A percentile compares a stretch with the other conserved stretches of the same genome.
Evolutionary conservation across 1,140 invertebrate species (phyloP).

Genomic region (Psix sp.): DNA sequence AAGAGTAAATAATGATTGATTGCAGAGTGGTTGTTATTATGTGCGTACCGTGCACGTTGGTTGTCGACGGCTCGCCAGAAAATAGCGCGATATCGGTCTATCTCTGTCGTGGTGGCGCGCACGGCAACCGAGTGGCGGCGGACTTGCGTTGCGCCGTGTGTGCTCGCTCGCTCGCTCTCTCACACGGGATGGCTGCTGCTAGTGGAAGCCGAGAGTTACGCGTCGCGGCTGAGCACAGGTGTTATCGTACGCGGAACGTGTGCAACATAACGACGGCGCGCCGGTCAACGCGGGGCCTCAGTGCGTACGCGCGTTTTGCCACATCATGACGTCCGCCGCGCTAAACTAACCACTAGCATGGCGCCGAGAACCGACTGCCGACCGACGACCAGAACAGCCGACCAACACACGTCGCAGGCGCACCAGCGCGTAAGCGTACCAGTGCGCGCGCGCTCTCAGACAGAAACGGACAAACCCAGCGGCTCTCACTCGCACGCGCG

Average conservation of each 20-base stretch:
- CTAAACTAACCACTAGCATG: constrained; percentile 78
- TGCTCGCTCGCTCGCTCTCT: constrained; percentile 3
- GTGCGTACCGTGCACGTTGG: constrained; percentile 66
- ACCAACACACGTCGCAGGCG: constrained; percentile 62
- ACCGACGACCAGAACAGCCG: constrained; percentile 46
- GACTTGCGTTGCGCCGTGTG: constrained; percentile 26
- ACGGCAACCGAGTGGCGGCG: constrained; percentile 43
- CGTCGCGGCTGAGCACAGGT: constrained; percentile 53
- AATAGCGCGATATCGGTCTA: constrained; percentile 28
- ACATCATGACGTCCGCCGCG: constrained; percentile 77
- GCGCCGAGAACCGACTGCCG: constrained; percentile 72
- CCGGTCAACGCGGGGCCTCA: constrained; percentile 69
- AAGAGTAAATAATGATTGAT: constrained; percentile 10
- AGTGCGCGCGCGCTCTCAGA: constrained; percentile 24
- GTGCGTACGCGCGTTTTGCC: constrained; percentile 74
- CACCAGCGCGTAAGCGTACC: constrained; percentile 30
- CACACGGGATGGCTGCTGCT: constrained; percentile 22
- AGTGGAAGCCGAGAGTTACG: constrained; percentile 14
- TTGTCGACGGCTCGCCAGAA: constrained; percentile 56
- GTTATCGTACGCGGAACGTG: constrained; percentile 70
- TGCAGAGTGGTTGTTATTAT: background rate
- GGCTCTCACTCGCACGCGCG: too few relatives aligned
- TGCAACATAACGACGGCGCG: constrained; percentile 69
- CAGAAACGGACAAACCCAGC: background rate
- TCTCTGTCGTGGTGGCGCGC: constrained; percentile 49